Evolutionary conservation across 2,113 vertebrate genomes (phyloP).

Genomic region (Sardina pilchardus): DNA sequence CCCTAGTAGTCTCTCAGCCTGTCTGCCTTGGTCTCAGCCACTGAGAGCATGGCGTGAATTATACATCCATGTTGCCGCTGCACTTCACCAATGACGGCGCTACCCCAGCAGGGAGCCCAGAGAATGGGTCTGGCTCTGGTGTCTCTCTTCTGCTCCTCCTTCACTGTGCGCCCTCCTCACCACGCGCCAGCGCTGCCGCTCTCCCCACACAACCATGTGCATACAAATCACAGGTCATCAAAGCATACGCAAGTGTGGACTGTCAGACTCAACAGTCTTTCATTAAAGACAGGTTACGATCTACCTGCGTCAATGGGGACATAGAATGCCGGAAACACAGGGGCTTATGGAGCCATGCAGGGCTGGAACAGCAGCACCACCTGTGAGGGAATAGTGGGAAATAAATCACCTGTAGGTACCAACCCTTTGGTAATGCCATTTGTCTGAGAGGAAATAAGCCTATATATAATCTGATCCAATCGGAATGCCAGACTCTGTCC

Average conservation of each 20-base stretch:
- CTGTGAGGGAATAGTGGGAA: not conserved
- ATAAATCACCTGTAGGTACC: not conserved
- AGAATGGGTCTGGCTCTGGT: conserved; percentile 40
- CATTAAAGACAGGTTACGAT: not conserved
- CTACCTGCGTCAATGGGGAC: not conserved
- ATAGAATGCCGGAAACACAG: not conserved
- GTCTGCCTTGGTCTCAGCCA: conserved; percentile 24
- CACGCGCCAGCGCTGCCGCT: not conserved
- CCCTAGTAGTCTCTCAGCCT: not conserved
- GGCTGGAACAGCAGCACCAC: too few species aligned
- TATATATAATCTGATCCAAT: not conserved
- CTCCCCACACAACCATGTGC: not conserved
- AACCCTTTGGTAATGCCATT: not conserved
- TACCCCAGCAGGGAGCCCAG: conserved; percentile 18
- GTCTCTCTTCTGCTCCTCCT: not conserved
- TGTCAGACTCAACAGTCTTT: not conserved
- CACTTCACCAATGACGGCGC: not conserved
- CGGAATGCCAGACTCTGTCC: not conserved
- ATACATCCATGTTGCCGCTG: conserved; percentile 28
- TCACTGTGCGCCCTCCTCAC: conserved; percentile 5
- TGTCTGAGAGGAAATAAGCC: not conserved
- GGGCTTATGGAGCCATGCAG: not conserved
- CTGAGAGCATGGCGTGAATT: conserved; percentile 32
- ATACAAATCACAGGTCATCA: conserved; percentile 39
- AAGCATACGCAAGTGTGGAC: not conserved